phyloP scores from a whole-genome alignment of 2,888 invertebrate genomes.

The Chymomyza caudatula region DNA sequence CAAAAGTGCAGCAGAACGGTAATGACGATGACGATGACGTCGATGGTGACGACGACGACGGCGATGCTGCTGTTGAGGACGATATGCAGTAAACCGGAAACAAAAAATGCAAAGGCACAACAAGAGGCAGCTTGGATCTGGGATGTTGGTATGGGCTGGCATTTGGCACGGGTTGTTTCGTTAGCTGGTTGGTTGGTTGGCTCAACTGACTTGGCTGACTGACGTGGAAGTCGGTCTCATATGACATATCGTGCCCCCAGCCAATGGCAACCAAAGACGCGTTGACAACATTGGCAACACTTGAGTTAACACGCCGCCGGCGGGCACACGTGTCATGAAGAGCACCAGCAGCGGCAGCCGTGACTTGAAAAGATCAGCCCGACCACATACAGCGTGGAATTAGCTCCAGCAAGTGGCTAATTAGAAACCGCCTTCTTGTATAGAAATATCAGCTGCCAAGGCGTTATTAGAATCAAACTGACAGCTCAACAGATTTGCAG shows the following conservation, averaged over 20 bases:
- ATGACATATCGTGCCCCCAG: slow-evolving; percentile 38
- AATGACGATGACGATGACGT: not conserved
- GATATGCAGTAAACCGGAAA: slow-evolving; percentile 48
- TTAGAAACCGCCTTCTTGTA: slow-evolving; percentile 28
- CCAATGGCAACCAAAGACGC: slow-evolving; percentile 46
- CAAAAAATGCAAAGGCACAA: slow-evolving; percentile 27
- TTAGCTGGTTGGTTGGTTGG: slow-evolving; percentile 1
- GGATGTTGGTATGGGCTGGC: slow-evolving; percentile 4
- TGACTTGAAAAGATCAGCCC: slow-evolving; percentile 9
- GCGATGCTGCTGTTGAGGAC: slow-evolving; percentile 19
- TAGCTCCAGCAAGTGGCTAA: slow-evolving; percentile 46
- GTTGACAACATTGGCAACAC: slow-evolving; percentile 42
- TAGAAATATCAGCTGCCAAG: slow-evolving; percentile 25
- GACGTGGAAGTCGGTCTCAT: slow-evolving; percentile 31
- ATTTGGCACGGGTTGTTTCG: not conserved
- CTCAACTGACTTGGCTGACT: slow-evolving; percentile 13
- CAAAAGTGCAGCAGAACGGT: slow-evolving; percentile 49
- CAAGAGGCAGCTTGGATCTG: slow-evolving; percentile 8
- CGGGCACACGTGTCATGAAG: slow-evolving; percentile 43
- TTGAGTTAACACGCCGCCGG: slow-evolving; percentile 55
- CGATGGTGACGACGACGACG: slow-evolving; percentile 27
- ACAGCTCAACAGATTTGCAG: slow-evolving; percentile 28
- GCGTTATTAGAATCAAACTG: slow-evolving; percentile 27
- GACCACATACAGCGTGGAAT: slow-evolving; percentile 1
- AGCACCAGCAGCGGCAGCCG: slow-evolving; percentile 13